A percentile compares a stretch with the other conserved stretches of the same genome.
Conservation (phyloP, 1,140 invertebrate genomes). For the Pseudomyrmex pallidus region DNA sequence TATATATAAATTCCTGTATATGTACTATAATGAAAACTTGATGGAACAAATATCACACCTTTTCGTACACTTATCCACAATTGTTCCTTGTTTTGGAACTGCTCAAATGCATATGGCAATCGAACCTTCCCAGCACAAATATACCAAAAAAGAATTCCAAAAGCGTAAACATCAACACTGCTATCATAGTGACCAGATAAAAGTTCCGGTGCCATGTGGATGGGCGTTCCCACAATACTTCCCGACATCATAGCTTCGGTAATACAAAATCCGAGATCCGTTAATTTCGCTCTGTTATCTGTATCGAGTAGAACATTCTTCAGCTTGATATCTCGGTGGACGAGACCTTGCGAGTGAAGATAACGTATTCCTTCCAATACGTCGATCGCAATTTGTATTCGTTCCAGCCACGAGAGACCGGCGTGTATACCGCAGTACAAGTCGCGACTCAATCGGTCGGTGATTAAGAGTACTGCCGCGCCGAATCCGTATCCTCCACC, state of each 20-base stretch:
- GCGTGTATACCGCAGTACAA: conserved; percentile 92
- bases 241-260: conserved; percentile 96
- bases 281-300: conserved; percentile 92
- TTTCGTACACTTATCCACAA: conserved; percentile 93
- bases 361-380: conserved; percentile 94
- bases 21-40: neutral
- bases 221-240: conserved; percentile 94
- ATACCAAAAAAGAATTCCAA: conserved; percentile 97
- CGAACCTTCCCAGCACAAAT: conserved; percentile 93
- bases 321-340: conserved; percentile 95
- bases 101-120: conserved; percentile 93
- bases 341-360: conserved; percentile 94
- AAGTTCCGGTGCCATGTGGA: conserved; percentile 97
- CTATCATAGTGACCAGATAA: conserved; percentile 93
- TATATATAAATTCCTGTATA: neutral
- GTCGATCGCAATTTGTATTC: conserved; percentile 92
- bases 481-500: conserved; percentile 86
- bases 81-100: conserved; percentile 95
- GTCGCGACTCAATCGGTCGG: conserved; percentile 90
- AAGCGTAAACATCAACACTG: conserved; percentile 95
- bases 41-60: conserved; percentile 88
- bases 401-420: conserved; percentile 88
- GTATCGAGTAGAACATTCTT: conserved; percentile 95
- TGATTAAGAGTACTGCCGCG: conserved; percentile 93
- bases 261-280: conserved; percentile 96